Evolutionary conservation across 2,797 vertebrate genomes (phyloP).

Genomic region (Nasua narica): DNA sequence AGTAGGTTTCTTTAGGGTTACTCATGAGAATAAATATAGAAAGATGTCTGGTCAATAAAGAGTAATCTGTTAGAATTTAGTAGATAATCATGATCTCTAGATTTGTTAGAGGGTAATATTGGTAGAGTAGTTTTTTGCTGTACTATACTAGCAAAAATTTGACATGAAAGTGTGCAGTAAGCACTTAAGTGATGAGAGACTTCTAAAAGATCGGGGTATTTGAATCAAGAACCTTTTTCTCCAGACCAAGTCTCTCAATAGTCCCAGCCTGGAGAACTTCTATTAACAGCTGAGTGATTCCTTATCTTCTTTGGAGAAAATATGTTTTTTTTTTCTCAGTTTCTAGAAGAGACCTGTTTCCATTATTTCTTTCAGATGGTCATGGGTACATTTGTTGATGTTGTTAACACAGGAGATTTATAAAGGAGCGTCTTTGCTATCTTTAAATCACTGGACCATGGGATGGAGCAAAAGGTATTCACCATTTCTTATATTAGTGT

Average conservation of each 20-base stretch:
- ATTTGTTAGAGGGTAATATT: slow-evolving; percentile 13
- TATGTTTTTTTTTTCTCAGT: neutral
- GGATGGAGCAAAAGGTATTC: neutral
- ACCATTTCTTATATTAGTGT: neutral
- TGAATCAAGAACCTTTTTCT: neutral
- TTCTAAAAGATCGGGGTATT: neutral
- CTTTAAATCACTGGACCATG: neutral
- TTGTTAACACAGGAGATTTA: neutral
- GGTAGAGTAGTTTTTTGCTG: neutral
- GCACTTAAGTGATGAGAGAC: neutral
- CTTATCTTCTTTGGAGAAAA: neutral
- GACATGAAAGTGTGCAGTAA: neutral
- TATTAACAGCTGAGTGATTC: neutral
- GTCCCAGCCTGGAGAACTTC: neutral
- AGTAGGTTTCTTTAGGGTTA: neutral
- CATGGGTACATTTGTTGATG: neutral
- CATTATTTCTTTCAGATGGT: slow-evolving; percentile 20
- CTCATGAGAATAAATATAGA: neutral
- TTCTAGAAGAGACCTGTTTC: slow-evolving; percentile 13
- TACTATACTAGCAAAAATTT: neutral
- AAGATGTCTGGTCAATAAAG: slow-evolving; percentile 36
- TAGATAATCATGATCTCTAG: neutral
- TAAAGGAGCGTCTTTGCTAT: neutral
- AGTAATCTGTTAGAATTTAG: slow-evolving; percentile 40
- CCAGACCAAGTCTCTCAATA: neutral